Percentiles rank a stretch among this genome's conserved stretches.
Evolutionary conservation across 2,888 invertebrate species (phyloP).

Genomic region (Melanotus villosus): DNA sequence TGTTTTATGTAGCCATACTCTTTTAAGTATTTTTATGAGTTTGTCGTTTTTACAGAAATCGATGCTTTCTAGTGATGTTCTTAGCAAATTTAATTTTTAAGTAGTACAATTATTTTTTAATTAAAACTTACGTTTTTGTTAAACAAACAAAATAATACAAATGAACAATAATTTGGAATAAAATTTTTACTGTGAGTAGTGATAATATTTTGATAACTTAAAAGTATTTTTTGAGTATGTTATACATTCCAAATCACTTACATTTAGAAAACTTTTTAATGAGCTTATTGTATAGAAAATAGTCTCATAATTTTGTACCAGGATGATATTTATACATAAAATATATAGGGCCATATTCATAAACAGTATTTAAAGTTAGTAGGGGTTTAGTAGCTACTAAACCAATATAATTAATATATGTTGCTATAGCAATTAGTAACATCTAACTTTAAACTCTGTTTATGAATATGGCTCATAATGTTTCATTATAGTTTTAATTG

Average conservation of each 20-base stretch:
- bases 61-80: slow-evolving; percentile 9
- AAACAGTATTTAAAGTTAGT: too few relatives aligned
- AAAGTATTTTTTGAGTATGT: neutral
- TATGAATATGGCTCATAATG: too few relatives aligned
- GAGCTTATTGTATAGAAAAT: neutral
- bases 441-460: too few relatives aligned
- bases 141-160: too few relatives aligned
- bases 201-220: neutral
- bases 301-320: slow-evolving; percentile 14
- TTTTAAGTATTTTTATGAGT: neutral
- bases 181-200: neutral
- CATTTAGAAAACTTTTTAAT: neutral
- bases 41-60: neutral
- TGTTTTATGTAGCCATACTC: neutral
- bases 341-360: neutral
- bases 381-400: too few relatives aligned
- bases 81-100: neutral
- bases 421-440: too few relatives aligned
- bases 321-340: neutral
- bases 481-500: too few relatives aligned
- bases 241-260: slow-evolving; percentile 12
- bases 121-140: too few relatives aligned
- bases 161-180: neutral
- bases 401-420: too few relatives aligned
- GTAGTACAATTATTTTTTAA: too few relatives aligned